These are phyloP conservation scores for Hippasteria phrygiana DNA, from an alignment of 53 echinoderm and acorn worm species.

Conservation along the genomic window DNA sequence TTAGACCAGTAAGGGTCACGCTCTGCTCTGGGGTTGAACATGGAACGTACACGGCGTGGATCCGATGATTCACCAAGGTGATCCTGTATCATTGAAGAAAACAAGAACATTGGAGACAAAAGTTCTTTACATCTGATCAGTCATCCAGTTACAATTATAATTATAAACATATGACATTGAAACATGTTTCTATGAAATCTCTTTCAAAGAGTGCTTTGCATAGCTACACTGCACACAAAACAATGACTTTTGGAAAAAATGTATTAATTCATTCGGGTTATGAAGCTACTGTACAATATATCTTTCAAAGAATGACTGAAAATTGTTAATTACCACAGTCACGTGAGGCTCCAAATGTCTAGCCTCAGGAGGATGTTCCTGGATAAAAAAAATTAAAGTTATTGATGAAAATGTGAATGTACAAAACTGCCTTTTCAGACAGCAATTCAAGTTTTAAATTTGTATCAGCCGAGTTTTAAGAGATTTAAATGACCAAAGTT, in stretches of 20 bases:
- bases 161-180: too few relatives aligned
- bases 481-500: too few relatives aligned
- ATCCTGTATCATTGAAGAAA: too few relatives aligned
- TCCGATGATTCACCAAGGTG: slow-evolving; percentile 22
- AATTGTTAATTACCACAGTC: not conserved
- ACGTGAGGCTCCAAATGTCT: not conserved
- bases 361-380: slow-evolving; percentile 14
- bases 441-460: not conserved
- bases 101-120: not conserved
- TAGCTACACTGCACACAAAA: too few relatives aligned
- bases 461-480: too few relatives aligned
- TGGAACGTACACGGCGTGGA: slow-evolving; percentile 40
- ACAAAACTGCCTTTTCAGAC: too few relatives aligned
- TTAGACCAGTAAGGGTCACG: slow-evolving; percentile 51
- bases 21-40: slow-evolving; percentile 38
- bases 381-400: not conserved
- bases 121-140: not conserved
- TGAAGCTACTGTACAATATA: too few relatives aligned
- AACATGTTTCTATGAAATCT: too few relatives aligned
- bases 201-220: too few relatives aligned
- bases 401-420: not conserved
- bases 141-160: not conserved
- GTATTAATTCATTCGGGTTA: too few relatives aligned
- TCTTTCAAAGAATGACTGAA: too few relatives aligned
- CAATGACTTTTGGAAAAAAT: too few relatives aligned